phyloP scores from a whole-genome alignment of 92 coral and sea anemone species.

The Bergia sp. region DNA sequence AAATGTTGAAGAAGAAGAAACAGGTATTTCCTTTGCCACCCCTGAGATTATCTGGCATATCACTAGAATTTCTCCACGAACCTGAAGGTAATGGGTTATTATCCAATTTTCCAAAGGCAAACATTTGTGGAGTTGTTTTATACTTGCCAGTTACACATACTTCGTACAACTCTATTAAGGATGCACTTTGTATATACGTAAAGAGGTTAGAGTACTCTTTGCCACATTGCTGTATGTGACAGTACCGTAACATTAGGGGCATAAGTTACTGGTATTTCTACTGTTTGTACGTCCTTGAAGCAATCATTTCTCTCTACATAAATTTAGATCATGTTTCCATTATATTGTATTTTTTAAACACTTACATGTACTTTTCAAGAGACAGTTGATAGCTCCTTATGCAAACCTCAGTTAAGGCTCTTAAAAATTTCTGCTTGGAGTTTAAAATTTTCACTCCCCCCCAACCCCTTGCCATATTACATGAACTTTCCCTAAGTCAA shows the following conservation, averaged over 20 bases:
- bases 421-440: not conserved
- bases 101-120: conserved; percentile 58
- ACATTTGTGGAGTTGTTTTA: conserved; percentile 45
- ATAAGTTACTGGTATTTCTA: too few species aligned
- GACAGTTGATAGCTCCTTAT: not conserved
- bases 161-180: conserved; percentile 53
- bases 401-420: not conserved
- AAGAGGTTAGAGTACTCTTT: not conserved
- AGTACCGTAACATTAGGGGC: too few species aligned
- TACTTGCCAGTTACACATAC: conserved; percentile 61
- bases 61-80: conserved; percentile 40
- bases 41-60: not conserved
- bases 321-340: too few species aligned
- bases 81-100: conserved; percentile 51
- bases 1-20: not conserved
- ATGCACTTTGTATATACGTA: conserved; percentile 62
- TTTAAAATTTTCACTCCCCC: not conserved
- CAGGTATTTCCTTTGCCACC: not conserved
- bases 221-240: too few species aligned
- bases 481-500: conserved; percentile 5
- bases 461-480: not conserved
- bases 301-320: too few species aligned
- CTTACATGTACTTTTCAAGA: not conserved
- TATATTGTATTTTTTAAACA: not conserved
- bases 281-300: too few species aligned